Evolutionary conservation across 2,797 vertebrate species (phyloP), one percentile per base, ranked within the genome.

Genomic region (Enteromius fasciolatus): DNA sequence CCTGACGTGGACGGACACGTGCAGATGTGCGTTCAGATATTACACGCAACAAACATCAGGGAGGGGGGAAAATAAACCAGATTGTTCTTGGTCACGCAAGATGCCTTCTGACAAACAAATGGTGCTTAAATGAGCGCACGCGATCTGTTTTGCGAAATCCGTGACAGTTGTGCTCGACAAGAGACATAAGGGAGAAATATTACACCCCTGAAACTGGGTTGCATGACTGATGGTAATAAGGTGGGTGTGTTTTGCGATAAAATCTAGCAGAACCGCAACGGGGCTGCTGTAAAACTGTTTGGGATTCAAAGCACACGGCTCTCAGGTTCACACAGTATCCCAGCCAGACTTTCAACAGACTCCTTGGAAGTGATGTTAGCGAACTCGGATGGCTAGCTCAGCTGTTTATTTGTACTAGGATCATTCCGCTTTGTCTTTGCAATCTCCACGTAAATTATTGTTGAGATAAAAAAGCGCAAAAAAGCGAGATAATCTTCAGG

Each of bases 391-490:
- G 67, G 76, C 52, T 54, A 36, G 66, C 84, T 86, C 83, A 82
- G 82, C 78, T 77, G 50, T 86, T 86, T 86, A 69, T 86, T 84
- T 82, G 59, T 20, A 50, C 50, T 74, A 17, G 25, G 64, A 84
- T 81, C 77, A 84, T 81, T 77, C 63, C 20, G 17, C 69, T 61
- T 78, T 81, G 80, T 50, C 73, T 87, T 59, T 73, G 70, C 81
- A 83, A 80, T 76, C 74, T 79, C 78, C 0, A 59, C 52, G 63
- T 81, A 63, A 81, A 87, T 87, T 87, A 78, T 86, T 83, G 57
- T 85, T 36, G 85, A 90, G 88, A 87, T 89, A 91, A 87, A 90
- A n/a, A 91, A 87, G 88, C 87, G 90, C 90, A 92, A 89, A 48
- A 87, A 84, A 82, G 39, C 28, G 15, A 87, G 90, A 92, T 92